Evolutionary conservation across 2,113 vertebrate species (phyloP).

Genomic region (Macroglossus sobrinus): DNA sequence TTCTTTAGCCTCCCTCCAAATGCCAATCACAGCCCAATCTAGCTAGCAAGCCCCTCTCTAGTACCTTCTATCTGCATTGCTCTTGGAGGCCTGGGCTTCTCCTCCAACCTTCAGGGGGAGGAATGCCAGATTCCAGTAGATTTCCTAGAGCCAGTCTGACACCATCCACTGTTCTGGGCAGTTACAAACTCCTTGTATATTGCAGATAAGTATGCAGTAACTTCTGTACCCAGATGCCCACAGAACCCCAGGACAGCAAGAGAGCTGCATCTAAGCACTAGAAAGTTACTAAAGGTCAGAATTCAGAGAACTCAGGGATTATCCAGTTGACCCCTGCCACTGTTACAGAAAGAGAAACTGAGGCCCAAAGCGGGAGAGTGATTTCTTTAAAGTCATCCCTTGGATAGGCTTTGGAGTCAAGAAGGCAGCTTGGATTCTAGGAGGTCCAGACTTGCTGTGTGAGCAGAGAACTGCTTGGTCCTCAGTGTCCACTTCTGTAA

Average conservation of each 20-base stretch:
- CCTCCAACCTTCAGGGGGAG: not conserved
- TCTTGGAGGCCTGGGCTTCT: not conserved
- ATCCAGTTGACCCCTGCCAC: not conserved
- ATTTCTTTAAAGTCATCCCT: not conserved
- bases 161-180: not conserved
- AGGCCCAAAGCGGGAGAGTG: not conserved
- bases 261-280: not conserved
- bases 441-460: not conserved
- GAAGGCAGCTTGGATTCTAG: not conserved
- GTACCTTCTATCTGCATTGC: not conserved
- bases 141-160: not conserved
- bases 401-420: not conserved
- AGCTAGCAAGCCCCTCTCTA: not conserved
- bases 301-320: not conserved
- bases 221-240: not conserved
- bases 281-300: not conserved
- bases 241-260: not conserved
- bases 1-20: not conserved
- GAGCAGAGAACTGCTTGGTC: not conserved
- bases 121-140: not conserved
- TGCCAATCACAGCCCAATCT: not conserved
- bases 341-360: slow-evolving; percentile 15
- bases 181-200: not conserved
- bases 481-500: not conserved
- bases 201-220: not conserved